Conservation (phyloP, 2,797 vertebrate species). For the Molossus alvarezi region DNA sequence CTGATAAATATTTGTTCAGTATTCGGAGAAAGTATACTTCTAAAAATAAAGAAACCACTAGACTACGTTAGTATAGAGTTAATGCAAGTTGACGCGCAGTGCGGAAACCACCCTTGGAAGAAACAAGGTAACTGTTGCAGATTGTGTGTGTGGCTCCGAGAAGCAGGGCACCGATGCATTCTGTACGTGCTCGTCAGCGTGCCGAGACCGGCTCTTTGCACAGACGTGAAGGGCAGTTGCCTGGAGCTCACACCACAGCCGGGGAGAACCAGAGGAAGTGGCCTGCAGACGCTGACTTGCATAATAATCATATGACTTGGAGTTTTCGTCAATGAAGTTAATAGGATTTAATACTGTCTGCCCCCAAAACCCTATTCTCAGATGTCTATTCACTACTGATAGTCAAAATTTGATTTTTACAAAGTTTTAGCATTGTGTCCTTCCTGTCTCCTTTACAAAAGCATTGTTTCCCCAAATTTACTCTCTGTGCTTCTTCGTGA, state of each 20-base stretch:
- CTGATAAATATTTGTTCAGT: neutral
- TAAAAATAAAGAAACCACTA: neutral
- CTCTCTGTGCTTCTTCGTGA: neutral
- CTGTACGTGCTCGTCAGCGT: fast-evolving
- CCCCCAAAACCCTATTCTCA: neutral
- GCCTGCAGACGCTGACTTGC: neutral
- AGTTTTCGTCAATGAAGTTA: neutral
- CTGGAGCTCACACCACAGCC: neutral
- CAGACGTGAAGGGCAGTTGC: neutral
- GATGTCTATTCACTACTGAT: neutral
- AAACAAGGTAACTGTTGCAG: neutral
- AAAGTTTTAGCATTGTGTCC: neutral
- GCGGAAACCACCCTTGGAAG: neutral
- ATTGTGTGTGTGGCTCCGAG: neutral
- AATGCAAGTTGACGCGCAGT: neutral
- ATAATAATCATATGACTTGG: neutral
- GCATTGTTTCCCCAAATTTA: neutral
- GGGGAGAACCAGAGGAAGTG: neutral
- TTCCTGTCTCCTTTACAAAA: neutral
- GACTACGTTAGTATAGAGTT: neutral
- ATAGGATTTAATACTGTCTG: neutral
- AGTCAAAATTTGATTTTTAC: neutral
- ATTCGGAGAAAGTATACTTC: neutral
- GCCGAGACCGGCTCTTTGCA: fast-evolving
- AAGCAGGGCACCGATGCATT: neutral